Base-by-base conservation (phyloP, 1,140 invertebrate genomes). In the Drosophila setifemur region DNA sequence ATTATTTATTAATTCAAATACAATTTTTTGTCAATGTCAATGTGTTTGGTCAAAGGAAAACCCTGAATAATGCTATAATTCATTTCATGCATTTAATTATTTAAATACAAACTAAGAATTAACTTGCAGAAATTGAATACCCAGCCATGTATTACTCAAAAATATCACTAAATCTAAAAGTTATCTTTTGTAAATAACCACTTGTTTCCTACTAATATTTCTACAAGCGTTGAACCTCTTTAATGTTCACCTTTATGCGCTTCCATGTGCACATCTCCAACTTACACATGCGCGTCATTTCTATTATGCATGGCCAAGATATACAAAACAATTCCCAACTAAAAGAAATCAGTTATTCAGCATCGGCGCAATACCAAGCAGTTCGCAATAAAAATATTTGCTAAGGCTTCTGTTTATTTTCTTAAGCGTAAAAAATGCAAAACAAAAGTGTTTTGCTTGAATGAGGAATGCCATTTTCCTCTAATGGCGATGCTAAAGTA, bases 271-370 rank as follows among this genome's bases (percentile, higher is more conserved):
- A 25, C 12, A 16, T 6, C 7, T 11, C 4, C 9, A 29, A 47
- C 18, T 31, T 16, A 11, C 45, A 48, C 42, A 54, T 37, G 52
- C 37, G 31, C 6, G 19, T 31, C 16, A 57, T 12, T 49, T 53
- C 21, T 50, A 50, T 67, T 77, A 73, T 76, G 73, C 58, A 71
- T 48, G 71, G 37, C 42, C 58, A 43, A 58, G 58, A 53, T 60
- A 49, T 33, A 76, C 47, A 57, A 55, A 45, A 29, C 54, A 47
- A 48, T 73, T 78, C 57, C 12, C 37, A 53, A 11, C 23, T 53
- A 52, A 73, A 61, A 29, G 42, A 60, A 70, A 60, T 70, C 67
- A 58, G 48, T 57, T 49, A n/a, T 35, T 60, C 57, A 35, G 61
- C 37, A 43, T 54, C 54, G 43, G 61, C 42, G 40, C 61, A 42